A percentile compares a stretch with the other conserved stretches of the same genome.
Conservation (phyloP, 2,113 vertebrate species). For the Neotragus pygmaeus region DNA sequence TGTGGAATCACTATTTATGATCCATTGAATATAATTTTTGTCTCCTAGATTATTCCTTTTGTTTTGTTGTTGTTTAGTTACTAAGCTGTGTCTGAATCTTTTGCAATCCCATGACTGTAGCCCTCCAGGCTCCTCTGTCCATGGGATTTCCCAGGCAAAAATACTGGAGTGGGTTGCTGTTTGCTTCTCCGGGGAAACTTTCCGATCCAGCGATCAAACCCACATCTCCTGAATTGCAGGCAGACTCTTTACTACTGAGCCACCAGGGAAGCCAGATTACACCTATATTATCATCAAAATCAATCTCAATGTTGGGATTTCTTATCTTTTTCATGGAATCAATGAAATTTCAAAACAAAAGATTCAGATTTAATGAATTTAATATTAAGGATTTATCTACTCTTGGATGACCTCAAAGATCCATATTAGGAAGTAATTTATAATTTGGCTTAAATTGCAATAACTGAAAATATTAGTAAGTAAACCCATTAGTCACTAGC, state of each 20-base stretch:
- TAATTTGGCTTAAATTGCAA: not conserved
- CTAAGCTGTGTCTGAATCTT: not conserved
- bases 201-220: rapidly evolving
- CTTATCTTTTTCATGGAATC: not conserved
- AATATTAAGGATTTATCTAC: not conserved
- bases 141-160: not conserved
- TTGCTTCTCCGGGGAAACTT: not conserved
- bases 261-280: not conserved
- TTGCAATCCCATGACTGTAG: not conserved
- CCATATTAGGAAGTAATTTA: not conserved
- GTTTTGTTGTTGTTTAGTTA: not conserved
- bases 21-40: not conserved
- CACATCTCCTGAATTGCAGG: not conserved
- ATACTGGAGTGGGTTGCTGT: rapidly evolving
- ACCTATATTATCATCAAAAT: not conserved
- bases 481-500: not conserved
- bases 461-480: not conserved
- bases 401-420: not conserved
- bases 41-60: not conserved
- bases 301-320: not conserved
- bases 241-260: not conserved
- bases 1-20: not conserved
- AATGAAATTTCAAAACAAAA: not conserved
- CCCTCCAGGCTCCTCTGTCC: not conserved
- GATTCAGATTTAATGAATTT: not conserved